These are phyloP conservation scores for Athrips mouffetella DNA, from an alignment of 2,888 invertebrate genomes.

Conservation along the genomic window DNA sequence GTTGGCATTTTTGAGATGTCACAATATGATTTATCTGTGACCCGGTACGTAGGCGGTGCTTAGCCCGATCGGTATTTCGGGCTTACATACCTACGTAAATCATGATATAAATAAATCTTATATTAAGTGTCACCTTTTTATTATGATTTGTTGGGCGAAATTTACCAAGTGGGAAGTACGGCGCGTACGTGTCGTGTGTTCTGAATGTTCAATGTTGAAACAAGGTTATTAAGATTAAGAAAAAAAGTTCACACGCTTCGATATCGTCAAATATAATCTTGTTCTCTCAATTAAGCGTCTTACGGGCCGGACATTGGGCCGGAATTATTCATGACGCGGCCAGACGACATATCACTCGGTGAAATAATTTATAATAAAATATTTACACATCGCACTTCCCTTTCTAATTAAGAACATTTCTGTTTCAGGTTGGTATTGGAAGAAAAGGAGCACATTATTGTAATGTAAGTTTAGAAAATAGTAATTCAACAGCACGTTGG, in stretches of 20 bases:
- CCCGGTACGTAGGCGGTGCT: conserved; percentile 72
- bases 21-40: conserved; percentile 71
- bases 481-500: too few relatives aligned
- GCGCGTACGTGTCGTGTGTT: conserved; percentile 30
- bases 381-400: conserved; percentile 20
- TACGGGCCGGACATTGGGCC: conserved; percentile 54
- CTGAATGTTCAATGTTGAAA: conserved; percentile 33
- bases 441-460: too few relatives aligned
- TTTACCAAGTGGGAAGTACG: conserved; percentile 15
- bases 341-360: conserved; percentile 47
- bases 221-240: conserved; percentile 46
- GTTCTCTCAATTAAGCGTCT: conserved; percentile 70
- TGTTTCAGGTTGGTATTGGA: conserved; percentile 31
- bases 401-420: conserved; percentile 28
- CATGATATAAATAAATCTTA: conserved; percentile 56
- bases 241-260: conserved; percentile 61
- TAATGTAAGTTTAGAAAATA: too few relatives aligned
- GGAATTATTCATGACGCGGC: conserved; percentile 68
- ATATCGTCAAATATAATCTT: conserved; percentile 55
- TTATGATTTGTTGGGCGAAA: conserved; percentile 32
- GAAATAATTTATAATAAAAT: conserved; percentile 41
- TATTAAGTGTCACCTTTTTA: conserved; percentile 56
- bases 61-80: conserved; percentile 74
- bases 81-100: conserved; percentile 58
- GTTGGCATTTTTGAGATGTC: conserved; percentile 78